Percentiles rank a stretch among this genome's conserved stretches.
These are phyloP conservation scores for Oostethus manadensis DNA, from an alignment of 2,113 vertebrate genomes.

Conservation along the genomic window DNA sequence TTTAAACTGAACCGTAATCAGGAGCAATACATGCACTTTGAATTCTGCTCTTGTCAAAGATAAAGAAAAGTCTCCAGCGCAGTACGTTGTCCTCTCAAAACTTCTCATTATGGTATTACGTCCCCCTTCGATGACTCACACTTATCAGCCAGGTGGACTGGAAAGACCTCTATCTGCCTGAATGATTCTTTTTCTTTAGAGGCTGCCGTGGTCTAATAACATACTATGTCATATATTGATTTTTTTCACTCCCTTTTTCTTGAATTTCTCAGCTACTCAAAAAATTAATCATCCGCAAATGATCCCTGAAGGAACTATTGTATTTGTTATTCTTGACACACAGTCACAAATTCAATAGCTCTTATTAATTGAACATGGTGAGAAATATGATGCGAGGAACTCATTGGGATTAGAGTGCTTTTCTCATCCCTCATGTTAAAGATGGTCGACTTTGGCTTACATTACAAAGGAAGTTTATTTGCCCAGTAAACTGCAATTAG, in stretches of 20 bases:
- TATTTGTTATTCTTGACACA: constrained; percentile 72
- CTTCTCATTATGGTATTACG: constrained; percentile 7
- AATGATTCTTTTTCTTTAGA: constrained; percentile 65
- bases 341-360: constrained; percentile 70
- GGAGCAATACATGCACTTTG: constrained; percentile 41
- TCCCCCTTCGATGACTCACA: constrained; percentile 22
- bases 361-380: constrained; percentile 71
- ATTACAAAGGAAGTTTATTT: constrained; percentile 24
- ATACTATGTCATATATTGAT: constrained; percentile 69
- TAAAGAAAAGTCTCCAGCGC: constrained; percentile 26
- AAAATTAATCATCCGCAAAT: constrained; percentile 68
- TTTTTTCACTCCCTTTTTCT: constrained; percentile 56
- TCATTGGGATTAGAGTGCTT: constrained; percentile 47
- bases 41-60: constrained; percentile 36
- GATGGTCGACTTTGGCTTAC: constrained; percentile 51
- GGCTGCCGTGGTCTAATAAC: constrained; percentile 64
- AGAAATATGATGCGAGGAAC: constrained; percentile 69
- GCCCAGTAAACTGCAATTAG: not conserved
- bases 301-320: constrained; percentile 68
- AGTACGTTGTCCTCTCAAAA: constrained; percentile 24
- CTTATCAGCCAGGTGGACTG: constrained; percentile 38
- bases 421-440: constrained; percentile 51
- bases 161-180: constrained; percentile 58
- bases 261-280: constrained; percentile 55
- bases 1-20: constrained; percentile 55